Evolutionary conservation across 2,888 invertebrate species (phyloP), one percentile per base, ranked within the genome.

Genomic region (Anagyrus pseudococci): DNA sequence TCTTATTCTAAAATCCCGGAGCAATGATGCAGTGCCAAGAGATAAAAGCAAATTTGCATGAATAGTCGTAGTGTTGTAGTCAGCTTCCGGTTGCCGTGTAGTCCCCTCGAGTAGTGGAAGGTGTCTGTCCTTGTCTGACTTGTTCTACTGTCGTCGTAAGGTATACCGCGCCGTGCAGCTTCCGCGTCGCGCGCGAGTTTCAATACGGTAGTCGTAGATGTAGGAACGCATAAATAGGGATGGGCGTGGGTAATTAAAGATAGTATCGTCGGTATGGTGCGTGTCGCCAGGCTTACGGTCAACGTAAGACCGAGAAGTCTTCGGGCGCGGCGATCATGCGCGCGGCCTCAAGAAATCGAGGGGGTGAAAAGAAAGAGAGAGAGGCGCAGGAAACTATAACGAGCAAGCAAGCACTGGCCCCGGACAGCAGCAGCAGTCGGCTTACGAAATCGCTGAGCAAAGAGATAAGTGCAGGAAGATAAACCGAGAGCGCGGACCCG

Each of bases 241-340:
- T 63, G 72, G 69, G 70, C 71, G 69, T 69, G 59, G 72, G 76
- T 76, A 77, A 77, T 77, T 77, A 77, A 77, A 77, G 77, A 77
- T 77, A 77, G 75, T 77, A 77, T 77, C 77, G 72, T 67, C 70
- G 71, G 72, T 77, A 8, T 17, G 33, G 43, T 43, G 77, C 77
- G 76, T 77, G 77, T 77, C 76, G 74, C 73, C 73, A 69, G 68
- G 67, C 69, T n/a, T n/a, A n/a, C n/a, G n/a, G n/a, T n/a, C n/a
- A n/a, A n/a, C n/a, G n/a, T n/a, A n/a, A n/a, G n/a, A n/a, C n/a
- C n/a, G n/a, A n/a, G n/a, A n/a, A n/a, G n/a, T n/a, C n/a, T n/a
- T n/a, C n/a, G n/a, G n/a, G n/a, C n/a, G n/a, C n/a, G n/a, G n/a
- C n/a, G n/a, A n/a, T n/a, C n/a, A n/a, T n/a, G n/a, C n/a, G n/a